These are phyloP conservation scores for Micoletzkya japonica DNA, from an alignment of 2,888 invertebrate species.

Conservation along the genomic window DNA sequence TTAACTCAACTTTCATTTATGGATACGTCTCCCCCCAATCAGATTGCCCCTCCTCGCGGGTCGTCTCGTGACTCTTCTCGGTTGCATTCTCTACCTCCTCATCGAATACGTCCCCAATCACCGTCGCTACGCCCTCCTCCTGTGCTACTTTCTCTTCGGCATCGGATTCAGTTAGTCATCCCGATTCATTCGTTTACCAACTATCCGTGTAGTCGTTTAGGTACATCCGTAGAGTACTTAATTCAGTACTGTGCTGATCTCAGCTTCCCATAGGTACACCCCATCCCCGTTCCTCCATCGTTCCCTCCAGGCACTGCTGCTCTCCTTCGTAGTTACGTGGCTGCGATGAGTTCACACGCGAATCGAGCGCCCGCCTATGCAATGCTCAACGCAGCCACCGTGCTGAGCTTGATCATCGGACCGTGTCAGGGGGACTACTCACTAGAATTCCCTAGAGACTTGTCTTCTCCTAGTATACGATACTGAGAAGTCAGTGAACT, in stretches of 20 bases:
- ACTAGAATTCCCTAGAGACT: neutral
- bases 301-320: neutral
- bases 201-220: too few species aligned
- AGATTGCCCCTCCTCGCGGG: neutral
- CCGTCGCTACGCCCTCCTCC: neutral
- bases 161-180: slow-evolving; percentile 1
- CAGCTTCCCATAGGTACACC: too few species aligned
- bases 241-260: too few species aligned
- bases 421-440: neutral
- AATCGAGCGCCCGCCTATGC: neutral
- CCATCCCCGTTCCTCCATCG: too few species aligned
- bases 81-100: neutral
- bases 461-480: neutral
- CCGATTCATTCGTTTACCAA: too few species aligned
- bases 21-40: neutral
- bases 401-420: neutral
- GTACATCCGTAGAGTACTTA: too few species aligned
- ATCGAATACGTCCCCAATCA: neutral
- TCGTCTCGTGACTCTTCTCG: neutral
- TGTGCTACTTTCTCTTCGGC: slow-evolving; percentile 9
- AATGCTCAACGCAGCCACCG: neutral
- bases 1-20: neutral
- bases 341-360: neutral
- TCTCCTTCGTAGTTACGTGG: slow-evolving; percentile 3
- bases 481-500: neutral